Evolutionary conservation across 2,113 vertebrate species (phyloP), one percentile per base, ranked within the genome.

Genomic region (Corythaeola cristata): DNA sequence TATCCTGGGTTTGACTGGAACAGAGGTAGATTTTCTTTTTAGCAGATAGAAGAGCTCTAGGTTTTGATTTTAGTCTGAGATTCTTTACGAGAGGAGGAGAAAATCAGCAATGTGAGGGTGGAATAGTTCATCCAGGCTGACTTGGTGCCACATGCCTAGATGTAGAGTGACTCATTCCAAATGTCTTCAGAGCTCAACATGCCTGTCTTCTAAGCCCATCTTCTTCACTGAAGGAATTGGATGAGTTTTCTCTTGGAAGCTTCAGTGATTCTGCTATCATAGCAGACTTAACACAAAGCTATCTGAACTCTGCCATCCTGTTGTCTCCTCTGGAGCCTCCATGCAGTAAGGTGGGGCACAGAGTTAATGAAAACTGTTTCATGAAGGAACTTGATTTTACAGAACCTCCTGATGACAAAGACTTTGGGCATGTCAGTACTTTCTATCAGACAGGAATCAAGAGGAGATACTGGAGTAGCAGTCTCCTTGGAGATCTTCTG

Each of bases 391-490:
- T 99, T 81, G 99, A 99, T 96, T 99, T 99, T 71, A 97, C 68
- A 10, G 93, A 97, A 45, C 71, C 30, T 76, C 22, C 55, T 2
- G 93, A 97, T 32, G 96, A 97, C 23, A 97, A 97, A 77, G 73
- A 64, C 24, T 79, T 91, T 90, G 96, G 90, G 76, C 53, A 55
- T 53, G 45, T 83, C 67, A 26, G 13, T 88, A 72, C 88, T 6
- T 33, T 47, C 35, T 41, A 92, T 24, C 85, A 50, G 63, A 97
- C 96, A 44, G 96, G 94, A 39, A 96, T 98, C 8, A 95, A 87
- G 58, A 98, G 98, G 95, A 98, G 97, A 28, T 99, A 99, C 96
- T 99, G 99, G 99, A 99, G 99, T 98, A 98, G 97, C 97, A 99
- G 96, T 87, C 98, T 99, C 89, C 89, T 99, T 15, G 97, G 98